Base-by-base conservation (phyloP, 2,113 vertebrate species). In the Limanda limanda region DNA sequence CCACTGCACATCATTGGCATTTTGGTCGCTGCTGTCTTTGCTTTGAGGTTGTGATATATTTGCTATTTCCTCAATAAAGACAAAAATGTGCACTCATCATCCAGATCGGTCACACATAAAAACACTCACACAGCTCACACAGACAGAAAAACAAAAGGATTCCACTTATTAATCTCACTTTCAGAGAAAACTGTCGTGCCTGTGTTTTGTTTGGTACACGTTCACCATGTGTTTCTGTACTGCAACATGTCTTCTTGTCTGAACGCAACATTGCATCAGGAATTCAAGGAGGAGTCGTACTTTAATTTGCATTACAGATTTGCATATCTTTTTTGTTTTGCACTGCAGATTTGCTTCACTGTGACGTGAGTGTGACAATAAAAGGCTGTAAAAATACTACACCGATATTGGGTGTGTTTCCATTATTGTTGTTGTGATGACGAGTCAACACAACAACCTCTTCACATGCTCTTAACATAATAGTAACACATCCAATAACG, bases 21-120 rank as follows among this genome's bases (percentile, higher is more conserved):
- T 37, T 9, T 37, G 35, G 35, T 37, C 0, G 35, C 51, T n/a
- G 51, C 51, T n/a, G 51, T 8, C 8, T 54, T 54, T 54, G 18
- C 18, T 21, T 8, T 54, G 2, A 21, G 2, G 48, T 54, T n/a
- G 18, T 54, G 20, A 54, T n/a, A n/a, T 54, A n/a, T 54, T n/a
- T 54, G 51, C 20, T 54, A 54, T 54, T 54, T 54, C 51, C 51
- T 54, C 51, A 54, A 54, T 54, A 54, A n/a, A 54, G 20, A 54
- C 7, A 54, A 54, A 15, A 8, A 21, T 54, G 45, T 51, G 11
- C 13, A 18, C 48, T 51, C 15, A 51, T 20, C 18, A 51, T 51
- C 6, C 4, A 51, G 20, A 51, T 51, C 18, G 20, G 48, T 51
- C 48, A 51, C 48, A n/a, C 17, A 20, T 18, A 7, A 18, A 51